These are phyloP conservation scores for Cacajao melanocephalus DNA, from an alignment of 2,797 vertebrate genomes.

Conservation along the genomic window DNA sequence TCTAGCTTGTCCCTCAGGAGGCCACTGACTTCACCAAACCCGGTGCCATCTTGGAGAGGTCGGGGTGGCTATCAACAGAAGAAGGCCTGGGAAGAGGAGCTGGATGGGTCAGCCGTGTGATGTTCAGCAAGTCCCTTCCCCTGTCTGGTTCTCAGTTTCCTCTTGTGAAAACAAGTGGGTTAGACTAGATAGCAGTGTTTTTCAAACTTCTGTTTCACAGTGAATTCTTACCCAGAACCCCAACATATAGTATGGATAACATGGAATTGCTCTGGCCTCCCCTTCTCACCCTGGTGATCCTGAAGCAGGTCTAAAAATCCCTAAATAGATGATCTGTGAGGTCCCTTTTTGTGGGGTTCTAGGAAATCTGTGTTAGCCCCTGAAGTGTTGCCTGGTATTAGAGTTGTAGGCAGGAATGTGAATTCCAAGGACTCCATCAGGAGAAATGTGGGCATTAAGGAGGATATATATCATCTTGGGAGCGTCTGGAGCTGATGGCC, in stretches of 20 bases:
- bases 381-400: not conserved
- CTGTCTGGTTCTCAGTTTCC: constrained; percentile 33
- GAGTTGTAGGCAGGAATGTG: not conserved
- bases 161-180: constrained; percentile 27
- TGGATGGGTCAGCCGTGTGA: not conserved
- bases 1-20: not conserved
- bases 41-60: not conserved
- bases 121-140: not conserved
- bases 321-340: not conserved
- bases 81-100: not conserved
- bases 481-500: not conserved
- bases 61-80: not conserved
- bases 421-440: not conserved
- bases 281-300: not conserved
- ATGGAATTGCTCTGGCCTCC: not conserved
- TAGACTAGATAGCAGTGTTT: not conserved
- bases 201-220: not conserved
- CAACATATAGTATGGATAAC: not conserved
- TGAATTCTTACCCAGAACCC: not conserved
- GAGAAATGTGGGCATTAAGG: not conserved
- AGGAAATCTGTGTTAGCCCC: not conserved
- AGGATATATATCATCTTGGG: not conserved
- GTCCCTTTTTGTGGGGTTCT: not conserved
- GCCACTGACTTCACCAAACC: not conserved
- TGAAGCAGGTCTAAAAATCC: not conserved